Evolutionary conservation across 2,113 vertebrate genomes (phyloP).

Genomic region (Malurus alboscapulatus): DNA sequence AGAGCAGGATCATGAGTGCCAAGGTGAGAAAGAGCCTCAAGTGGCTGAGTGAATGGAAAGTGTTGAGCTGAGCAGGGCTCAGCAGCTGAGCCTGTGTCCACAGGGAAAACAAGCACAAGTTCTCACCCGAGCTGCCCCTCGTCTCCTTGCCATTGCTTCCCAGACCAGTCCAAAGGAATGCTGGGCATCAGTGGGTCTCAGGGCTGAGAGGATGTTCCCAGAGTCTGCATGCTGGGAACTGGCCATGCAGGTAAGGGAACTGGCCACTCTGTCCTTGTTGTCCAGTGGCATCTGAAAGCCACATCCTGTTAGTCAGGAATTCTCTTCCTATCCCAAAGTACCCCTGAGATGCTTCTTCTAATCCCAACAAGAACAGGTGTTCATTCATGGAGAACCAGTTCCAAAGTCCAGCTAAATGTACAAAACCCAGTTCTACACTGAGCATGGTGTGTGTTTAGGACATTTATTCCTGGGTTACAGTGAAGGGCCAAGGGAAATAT

Average conservation of each 20-base stretch:
- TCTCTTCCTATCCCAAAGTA: neutral
- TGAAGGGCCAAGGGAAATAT: too few relatives aligned
- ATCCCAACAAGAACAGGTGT: neutral
- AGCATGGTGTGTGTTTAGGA: neutral
- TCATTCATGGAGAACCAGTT: neutral
- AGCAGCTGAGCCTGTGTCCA: neutral
- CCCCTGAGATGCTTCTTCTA: neutral
- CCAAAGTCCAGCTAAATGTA: neutral
- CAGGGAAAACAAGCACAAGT: neutral
- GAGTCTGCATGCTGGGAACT: neutral
- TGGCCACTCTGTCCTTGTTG: conserved; percentile 8
- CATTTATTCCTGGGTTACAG: neutral
- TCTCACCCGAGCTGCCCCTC: conserved; percentile 53
- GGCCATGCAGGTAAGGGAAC: neutral
- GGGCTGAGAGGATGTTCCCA: neutral
- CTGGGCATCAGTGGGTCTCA: conserved; percentile 6
- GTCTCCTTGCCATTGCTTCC: conserved; percentile 52
- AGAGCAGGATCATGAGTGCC: neutral
- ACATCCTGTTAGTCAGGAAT: neutral
- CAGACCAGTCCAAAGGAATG: conserved; percentile 39
- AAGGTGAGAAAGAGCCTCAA: neutral
- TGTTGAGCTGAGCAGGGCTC: neutral
- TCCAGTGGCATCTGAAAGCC: conserved; percentile 64
- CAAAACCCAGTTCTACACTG: neutral
- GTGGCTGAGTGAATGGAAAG: neutral